These are phyloP conservation scores for Drosophila pseudotakahashii DNA, from an alignment of 2,888 invertebrate species.

Conservation along the genomic window DNA sequence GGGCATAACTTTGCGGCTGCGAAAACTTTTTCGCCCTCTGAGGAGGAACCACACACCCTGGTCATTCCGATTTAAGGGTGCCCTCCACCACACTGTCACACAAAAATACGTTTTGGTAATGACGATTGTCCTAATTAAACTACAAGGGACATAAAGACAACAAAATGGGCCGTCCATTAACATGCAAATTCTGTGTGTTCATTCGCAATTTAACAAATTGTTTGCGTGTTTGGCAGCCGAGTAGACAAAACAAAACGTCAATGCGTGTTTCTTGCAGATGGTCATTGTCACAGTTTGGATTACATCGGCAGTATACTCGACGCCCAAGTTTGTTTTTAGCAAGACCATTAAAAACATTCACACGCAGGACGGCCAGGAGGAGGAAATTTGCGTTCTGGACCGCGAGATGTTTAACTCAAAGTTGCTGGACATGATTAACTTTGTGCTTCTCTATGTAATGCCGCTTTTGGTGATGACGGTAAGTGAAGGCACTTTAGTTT, in stretches of 20 bases:
- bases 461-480: constrained; percentile 93
- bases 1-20: constrained; percentile 35
- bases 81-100: constrained; percentile 7
- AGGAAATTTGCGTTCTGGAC: constrained; percentile 89
- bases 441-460: constrained; percentile 92
- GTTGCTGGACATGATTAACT: constrained; percentile 91
- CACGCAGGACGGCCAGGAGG: constrained; percentile 82
- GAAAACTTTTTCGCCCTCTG: constrained; percentile 18
- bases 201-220: constrained; percentile 49
- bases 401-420: constrained; percentile 91
- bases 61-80: background rate
- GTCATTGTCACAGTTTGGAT: constrained; percentile 93
- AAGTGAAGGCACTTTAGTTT: constrained; percentile 54
- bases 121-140: constrained; percentile 58
- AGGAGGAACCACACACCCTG: background rate
- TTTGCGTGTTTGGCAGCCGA: constrained; percentile 48
- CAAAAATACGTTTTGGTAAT: constrained; percentile 55
- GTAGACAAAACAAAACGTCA: constrained; percentile 8
- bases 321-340: constrained; percentile 93
- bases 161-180: constrained; percentile 19
- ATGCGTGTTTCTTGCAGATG: constrained; percentile 85
- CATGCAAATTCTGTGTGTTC: constrained; percentile 55
- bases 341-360: constrained; percentile 88
- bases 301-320: constrained; percentile 91
- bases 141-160: constrained; percentile 34